A percentile compares a stretch with the other conserved stretches of the same genome.
These are phyloP conservation scores for Hydrophis major DNA, from an alignment of 2,797 vertebrate genomes.

Conservation along the genomic window DNA sequence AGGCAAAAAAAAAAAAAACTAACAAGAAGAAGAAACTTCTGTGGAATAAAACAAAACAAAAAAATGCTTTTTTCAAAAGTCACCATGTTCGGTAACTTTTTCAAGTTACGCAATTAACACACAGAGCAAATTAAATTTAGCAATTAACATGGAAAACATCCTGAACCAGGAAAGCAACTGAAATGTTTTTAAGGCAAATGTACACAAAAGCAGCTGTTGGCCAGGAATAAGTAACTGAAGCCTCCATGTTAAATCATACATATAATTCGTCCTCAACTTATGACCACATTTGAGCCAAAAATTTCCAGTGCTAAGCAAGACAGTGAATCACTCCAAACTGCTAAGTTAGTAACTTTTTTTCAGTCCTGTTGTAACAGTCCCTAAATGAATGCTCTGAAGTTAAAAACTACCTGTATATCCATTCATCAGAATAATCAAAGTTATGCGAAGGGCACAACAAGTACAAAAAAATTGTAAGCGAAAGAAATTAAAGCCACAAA, in stretches of 20 bases:
- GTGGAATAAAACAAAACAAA: slow-evolving; percentile 29
- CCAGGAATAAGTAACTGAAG: not conserved
- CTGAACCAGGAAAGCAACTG: slow-evolving; percentile 5
- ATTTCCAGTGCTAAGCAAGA: not conserved
- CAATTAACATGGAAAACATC: slow-evolving; percentile 51
- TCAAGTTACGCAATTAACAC: slow-evolving; percentile 34
- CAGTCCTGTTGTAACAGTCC: not conserved
- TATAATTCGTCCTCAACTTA: not conserved
- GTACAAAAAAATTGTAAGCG: not conserved
- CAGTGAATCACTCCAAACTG: not conserved
- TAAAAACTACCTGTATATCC: not conserved
- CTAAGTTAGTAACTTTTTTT: not conserved
- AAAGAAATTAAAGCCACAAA: not conserved
- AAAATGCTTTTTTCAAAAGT: slow-evolving; percentile 4
- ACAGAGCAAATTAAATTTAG: slow-evolving; percentile 49
- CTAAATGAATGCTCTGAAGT: not conserved
- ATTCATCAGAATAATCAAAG: not conserved
- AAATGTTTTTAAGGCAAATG: not conserved
- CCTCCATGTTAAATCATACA: not conserved
- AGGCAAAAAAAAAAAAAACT: not conserved
- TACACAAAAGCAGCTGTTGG: too few relatives aligned
- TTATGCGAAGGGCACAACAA: not conserved
- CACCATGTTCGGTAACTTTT: slow-evolving; percentile 25
- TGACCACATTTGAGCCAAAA: not conserved
- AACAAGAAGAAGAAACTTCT: slow-evolving; percentile 1